Conservation (phyloP, 2,113 vertebrate genomes). For the Mormoops blainvillei region DNA sequence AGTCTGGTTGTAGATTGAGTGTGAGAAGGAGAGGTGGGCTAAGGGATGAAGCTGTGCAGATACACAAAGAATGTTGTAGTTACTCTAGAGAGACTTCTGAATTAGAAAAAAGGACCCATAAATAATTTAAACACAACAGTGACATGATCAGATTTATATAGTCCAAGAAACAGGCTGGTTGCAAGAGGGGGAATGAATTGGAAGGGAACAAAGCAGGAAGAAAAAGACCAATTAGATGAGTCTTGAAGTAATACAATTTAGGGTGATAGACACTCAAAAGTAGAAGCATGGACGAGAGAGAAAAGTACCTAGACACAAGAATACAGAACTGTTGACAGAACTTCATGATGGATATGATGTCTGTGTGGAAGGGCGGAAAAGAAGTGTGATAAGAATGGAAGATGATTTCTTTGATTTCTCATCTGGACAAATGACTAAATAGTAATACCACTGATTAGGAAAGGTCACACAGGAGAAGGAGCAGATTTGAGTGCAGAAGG, state of each 20-base stretch:
- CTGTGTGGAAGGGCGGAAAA: not conserved
- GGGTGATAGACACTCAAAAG: not conserved
- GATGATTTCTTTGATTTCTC: not conserved
- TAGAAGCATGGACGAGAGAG: not conserved
- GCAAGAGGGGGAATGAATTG: not conserved
- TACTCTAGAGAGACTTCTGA: not conserved
- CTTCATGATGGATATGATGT: not conserved
- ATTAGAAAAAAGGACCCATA: not conserved
- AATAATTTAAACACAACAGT: not conserved
- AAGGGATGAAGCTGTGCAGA: not conserved
- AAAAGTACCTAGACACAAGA: not conserved
- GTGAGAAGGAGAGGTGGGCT: not conserved
- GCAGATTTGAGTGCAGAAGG: not conserved
- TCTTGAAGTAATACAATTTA: not conserved
- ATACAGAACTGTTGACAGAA: not conserved
- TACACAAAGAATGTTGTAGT: not conserved
- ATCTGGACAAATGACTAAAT: not conserved
- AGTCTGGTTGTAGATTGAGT: not conserved
- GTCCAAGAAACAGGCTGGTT: conserved; percentile 4
- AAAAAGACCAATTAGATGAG: not conserved
- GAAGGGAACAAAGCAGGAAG: not conserved
- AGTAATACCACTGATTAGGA: not conserved
- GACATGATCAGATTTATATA: not conserved
- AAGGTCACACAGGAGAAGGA: not conserved
- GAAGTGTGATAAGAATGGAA: not conserved